Evolutionary conservation across 2,888 invertebrate genomes (phyloP), one percentile per base, ranked within the genome.

Genomic region (Drosophila planitibia): DNA sequence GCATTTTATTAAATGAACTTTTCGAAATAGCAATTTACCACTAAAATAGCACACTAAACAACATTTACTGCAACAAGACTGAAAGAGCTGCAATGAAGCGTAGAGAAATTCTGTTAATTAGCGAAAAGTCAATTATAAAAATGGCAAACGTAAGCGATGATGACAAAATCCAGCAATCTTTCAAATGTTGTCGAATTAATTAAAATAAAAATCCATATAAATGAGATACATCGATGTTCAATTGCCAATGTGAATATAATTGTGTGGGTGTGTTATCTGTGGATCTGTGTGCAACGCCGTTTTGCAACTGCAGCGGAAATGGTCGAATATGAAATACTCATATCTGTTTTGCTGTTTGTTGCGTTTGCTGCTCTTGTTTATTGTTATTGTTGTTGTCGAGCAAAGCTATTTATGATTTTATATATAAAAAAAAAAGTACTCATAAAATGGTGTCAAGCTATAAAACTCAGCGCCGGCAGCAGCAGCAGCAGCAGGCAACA

Each of bases 371-470:
- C 14, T 59, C 30, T 49, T 37, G 30, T 59, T 63, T 16, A 22
- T 7, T 52, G 52, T 61, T 49, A 9, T 37, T 30, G 44, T 60
- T 49, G 49, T 25, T 51, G 70, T 37, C 30, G 47, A 19, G 35
- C 49, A n/a, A 61, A 57, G 71, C 61, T 49, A 64, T 75, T 76
- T 76, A 74, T 58, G 59, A 60, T 57, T 53, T 52, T 30, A 57
- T 47, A 12, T 10, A 25, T 12, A 19, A 2, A 58, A 7, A 37
- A 35, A 30, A 37, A 70, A 49, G 16, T 35, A n/a, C 35, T 28
- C 76, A 71, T 75, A 75, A 71, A 75, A 75, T 57, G 64, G 69
- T 71, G 75, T 71, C 71, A 71, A 58, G 61, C 71, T 33, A 53
- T 71, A 76, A 75, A 75, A 63, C 33, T 57, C 53, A 9, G 57